These are phyloP conservation scores for Erpornis zantholeuca DNA, from an alignment of 2,113 vertebrate species.

Conservation along the genomic window DNA sequence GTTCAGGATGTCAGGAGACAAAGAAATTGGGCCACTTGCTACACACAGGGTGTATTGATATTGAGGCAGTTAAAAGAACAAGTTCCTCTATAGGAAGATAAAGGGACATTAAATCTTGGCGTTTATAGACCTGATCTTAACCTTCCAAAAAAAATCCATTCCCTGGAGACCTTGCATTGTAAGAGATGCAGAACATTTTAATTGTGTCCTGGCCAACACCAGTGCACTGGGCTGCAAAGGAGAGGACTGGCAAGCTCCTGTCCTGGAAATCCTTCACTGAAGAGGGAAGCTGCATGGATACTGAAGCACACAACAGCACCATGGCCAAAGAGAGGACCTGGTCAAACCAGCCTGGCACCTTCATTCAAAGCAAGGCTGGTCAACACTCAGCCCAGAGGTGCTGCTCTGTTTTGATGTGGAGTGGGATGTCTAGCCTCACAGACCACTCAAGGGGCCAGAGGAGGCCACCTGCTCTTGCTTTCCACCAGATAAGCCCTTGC, in stretches of 20 bases:
- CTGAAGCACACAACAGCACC: not conserved
- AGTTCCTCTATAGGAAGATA: not conserved
- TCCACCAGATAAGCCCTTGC: not conserved
- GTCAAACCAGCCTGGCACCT: not conserved
- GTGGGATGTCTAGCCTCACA: not conserved
- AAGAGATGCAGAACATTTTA: constrained; percentile 19
- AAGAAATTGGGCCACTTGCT: constrained; percentile 47
- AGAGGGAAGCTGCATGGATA: not conserved
- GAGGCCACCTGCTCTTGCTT: not conserved
- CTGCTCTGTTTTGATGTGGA: not conserved
- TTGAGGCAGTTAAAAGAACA: constrained; percentile 14
- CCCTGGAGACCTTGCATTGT: not conserved
- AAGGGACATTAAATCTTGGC: constrained; percentile 20
- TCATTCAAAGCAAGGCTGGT: not conserved
- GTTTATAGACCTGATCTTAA: constrained; percentile 24
- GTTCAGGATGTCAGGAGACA: constrained; percentile 65
- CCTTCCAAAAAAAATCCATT: not conserved
- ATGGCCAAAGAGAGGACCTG: not conserved
- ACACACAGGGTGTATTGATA: not conserved
- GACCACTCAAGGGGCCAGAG: not conserved
- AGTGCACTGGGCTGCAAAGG: not conserved
- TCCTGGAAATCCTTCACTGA: not conserved
- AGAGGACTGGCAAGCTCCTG: not conserved
- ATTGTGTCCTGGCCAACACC: not conserved
- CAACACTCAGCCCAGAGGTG: rapidly evolving